Conservation (phyloP, 2,113 vertebrate species). For the Excalfactoria chinensis region DNA sequence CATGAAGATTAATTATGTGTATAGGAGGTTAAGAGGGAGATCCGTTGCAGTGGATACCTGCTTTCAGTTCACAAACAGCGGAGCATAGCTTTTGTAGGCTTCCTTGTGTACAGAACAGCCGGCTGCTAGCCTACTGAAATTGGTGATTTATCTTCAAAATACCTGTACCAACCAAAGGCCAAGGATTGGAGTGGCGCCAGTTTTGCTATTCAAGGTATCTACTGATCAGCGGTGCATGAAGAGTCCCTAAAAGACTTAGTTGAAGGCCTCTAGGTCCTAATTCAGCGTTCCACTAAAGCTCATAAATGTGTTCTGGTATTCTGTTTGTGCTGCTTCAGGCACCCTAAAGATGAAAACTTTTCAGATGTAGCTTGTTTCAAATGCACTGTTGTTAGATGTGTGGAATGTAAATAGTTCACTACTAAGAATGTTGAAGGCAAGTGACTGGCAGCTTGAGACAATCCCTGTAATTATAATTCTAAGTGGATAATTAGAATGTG, state of each 20-base stretch:
- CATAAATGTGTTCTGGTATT: neutral
- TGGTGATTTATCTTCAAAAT: neutral
- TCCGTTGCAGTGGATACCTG: neutral
- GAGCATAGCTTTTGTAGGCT: neutral
- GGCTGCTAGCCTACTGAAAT: neutral
- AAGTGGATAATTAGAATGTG: constrained; percentile 17
- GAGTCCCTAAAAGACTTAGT: neutral
- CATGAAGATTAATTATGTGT: neutral
- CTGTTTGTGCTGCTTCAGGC: neutral
- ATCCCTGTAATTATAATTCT: neutral
- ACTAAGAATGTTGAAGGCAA: neutral
- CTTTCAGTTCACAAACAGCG: neutral
- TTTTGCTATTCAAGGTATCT: neutral
- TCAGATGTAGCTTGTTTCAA: neutral
- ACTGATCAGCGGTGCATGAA: neutral
- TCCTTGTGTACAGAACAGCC: neutral
- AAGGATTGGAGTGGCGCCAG: neutral
- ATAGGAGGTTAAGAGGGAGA: neutral
- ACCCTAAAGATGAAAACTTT: neutral
- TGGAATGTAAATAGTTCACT: neutral
- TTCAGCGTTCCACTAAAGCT: neutral
- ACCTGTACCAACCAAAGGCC: neutral
- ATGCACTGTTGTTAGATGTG: neutral
- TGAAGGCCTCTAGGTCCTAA: neutral
- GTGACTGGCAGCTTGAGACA: constrained; percentile 24